Evolutionary conservation across 2,797 vertebrate genomes (phyloP), one percentile per base, ranked within the genome.

Genomic region (Xenopus petersii): DNA sequence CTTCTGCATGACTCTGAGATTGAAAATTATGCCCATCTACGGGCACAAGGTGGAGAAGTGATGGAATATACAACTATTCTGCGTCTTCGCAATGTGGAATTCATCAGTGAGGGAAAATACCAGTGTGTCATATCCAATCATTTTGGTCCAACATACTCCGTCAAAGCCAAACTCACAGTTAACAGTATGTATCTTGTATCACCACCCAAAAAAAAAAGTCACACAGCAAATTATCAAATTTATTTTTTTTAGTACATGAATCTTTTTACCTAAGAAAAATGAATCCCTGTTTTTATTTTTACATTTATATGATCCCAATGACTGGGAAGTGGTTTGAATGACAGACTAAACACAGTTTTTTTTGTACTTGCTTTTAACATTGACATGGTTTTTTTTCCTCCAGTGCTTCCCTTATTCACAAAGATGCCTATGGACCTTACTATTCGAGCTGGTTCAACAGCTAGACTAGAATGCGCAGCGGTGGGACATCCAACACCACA

Each of bases 51-150:
- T 0, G 91, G 93, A 55, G 87, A 93, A 16, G 92, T 98, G 83
- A 98, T 97, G 9, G 96, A 98, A 82, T 98, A 98, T 36, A 99
- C 96, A 5, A 97, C 95, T 80, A 94, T 95, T 0, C 91, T 99
- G 59, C 90, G 92, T 65, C 93, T 99, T 12, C 93, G 83, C 26
- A 84, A 85, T 0, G 95, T 99, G 55, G 93, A 94, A 24, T 98
- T 98, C 81, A 83, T 88, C 87, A 95, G 89, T 0, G 96, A 99
- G 84, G 98, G 98, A 36, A 95, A 91, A 82, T 99, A 98, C 83
- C 98, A 99, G 80, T 99, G 98, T 26, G 94, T 98, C 86, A 98
- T 98, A 91, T 99, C 97, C 84, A 99, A 99, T 89, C 95, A 98
- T 83, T 98, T 98, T 21, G 98, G 98, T 9, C 97, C 96, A 0